phyloP scores from a whole-genome alignment of 1,140 invertebrate species.

The Apis dorsata region DNA sequence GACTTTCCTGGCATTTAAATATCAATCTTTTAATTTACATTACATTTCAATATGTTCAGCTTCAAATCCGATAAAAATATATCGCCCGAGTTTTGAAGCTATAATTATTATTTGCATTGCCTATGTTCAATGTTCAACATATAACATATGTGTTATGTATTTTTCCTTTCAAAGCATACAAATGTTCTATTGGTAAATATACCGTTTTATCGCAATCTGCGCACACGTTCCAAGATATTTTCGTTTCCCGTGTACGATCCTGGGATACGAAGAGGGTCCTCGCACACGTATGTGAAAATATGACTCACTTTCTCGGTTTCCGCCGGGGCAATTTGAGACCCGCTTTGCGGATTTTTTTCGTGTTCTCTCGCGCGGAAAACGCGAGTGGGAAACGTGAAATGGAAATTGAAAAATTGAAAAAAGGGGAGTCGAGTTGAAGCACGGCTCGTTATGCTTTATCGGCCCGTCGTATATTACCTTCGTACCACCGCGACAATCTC shows the following conservation, averaged over 20 bases:
- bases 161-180: background rate
- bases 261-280: background rate
- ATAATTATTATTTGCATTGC: background rate
- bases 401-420: conserved; percentile 69
- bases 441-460: conserved; percentile 71
- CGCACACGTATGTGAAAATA: conserved; percentile 32
- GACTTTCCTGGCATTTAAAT: conserved; percentile 9
- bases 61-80: conserved; percentile 14
- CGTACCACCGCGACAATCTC: conserved; percentile 22
- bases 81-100: conserved; percentile 26
- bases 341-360: conserved; percentile 63
- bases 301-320: conserved; percentile 66
- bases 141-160: background rate
- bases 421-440: conserved; percentile 58
- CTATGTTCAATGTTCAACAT: background rate
- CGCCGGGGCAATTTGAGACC: conserved; percentile 59
- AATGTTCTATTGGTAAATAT: conserved; percentile 29
- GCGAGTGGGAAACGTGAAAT: conserved; percentile 59
- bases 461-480: conserved; percentile 60
- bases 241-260: conserved; percentile 5
- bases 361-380: conserved; percentile 63
- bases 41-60: background rate
- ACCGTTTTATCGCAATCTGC: conserved; percentile 1
- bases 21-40: background rate
- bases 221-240: conserved; percentile 27